A percentile compares a stretch with the other conserved stretches of the same genome.
Conservation (phyloP, 1,140 invertebrate species). For the Zaprionus africanus region DNA sequence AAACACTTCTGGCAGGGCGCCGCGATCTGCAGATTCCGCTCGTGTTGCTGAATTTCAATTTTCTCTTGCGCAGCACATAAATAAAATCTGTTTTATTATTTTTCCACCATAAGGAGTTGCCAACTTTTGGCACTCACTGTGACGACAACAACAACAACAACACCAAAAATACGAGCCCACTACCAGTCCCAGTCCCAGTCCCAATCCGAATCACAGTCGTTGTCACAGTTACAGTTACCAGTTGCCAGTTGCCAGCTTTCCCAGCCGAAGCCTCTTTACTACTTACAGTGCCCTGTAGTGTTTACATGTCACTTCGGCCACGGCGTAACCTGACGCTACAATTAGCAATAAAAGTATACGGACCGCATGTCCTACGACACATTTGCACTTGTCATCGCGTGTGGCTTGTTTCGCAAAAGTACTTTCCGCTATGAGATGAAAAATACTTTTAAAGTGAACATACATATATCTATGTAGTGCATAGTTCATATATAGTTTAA, state of each 20-base stretch:
- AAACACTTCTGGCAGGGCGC: constrained; percentile 42
- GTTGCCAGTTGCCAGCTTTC: not conserved
- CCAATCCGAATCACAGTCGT: not conserved
- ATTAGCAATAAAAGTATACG: constrained; percentile 64
- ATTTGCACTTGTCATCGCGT: not conserved
- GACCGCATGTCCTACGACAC: constrained; percentile 25
- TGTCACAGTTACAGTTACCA: constrained; percentile 3
- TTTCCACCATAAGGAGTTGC: constrained; percentile 54
- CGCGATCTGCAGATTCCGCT: constrained; percentile 46
- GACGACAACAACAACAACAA: not conserved
- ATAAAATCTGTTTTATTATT: constrained; percentile 82
- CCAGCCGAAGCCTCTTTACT: not conserved
- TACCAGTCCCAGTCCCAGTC: not conserved
- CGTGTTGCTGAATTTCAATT: constrained; percentile 75
- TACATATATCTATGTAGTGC: not conserved
- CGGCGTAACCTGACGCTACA: constrained; percentile 68
- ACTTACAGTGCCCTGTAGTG: constrained; percentile 5
- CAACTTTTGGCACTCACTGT: constrained; percentile 36
- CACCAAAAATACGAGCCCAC: not conserved
- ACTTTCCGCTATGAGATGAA: not conserved
- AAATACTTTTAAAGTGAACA: not conserved
- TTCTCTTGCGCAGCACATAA: constrained; percentile 71
- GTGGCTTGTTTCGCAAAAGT: not conserved
- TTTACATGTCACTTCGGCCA: constrained; percentile 37
- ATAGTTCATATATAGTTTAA: too few species aligned